Evolutionary conservation across 2,888 invertebrate species (phyloP).

Genomic region (Gibbula magus): DNA sequence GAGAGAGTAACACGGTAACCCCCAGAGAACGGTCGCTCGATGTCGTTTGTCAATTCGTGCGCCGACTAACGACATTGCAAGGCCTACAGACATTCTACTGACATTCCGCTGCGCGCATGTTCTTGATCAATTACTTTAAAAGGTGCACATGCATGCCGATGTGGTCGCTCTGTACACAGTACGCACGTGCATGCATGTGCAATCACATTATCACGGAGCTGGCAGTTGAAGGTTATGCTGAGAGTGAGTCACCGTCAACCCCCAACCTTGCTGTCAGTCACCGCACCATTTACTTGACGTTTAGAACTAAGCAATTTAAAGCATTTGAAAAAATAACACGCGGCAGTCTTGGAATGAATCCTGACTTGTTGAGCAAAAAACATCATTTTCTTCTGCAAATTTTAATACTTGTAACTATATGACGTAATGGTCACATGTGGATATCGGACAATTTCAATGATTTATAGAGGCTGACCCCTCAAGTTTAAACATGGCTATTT

Average conservation of each 20-base stretch:
- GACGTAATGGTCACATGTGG: too few species aligned
- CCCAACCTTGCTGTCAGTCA: not conserved
- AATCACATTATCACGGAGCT: not conserved
- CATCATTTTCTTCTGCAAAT: too few species aligned
- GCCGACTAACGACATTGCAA: slow-evolving; percentile 18
- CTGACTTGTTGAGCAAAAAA: too few species aligned
- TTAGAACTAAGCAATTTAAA: not conserved
- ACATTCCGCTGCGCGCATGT: not conserved
- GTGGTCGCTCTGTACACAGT: not conserved
- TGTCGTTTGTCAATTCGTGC: slow-evolving; percentile 12
- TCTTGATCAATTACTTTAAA: slow-evolving; percentile 16
- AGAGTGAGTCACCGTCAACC: not conserved
- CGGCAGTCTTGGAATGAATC: not conserved
- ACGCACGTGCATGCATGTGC: slow-evolving; percentile 1
- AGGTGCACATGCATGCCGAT: slow-evolving; percentile 5
- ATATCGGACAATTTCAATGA: too few species aligned
- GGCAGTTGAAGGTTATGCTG: not conserved
- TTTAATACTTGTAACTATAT: too few species aligned
- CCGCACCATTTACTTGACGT: not conserved
- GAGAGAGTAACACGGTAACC: not conserved
- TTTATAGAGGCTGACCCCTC: too few species aligned
- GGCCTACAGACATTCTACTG: not conserved
- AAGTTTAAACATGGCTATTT: too few species aligned
- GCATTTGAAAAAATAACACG: not conserved
- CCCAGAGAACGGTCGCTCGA: not conserved